Base-by-base conservation (phyloP, 2,113 vertebrate species). In the Prionailurus bengalensis region DNA sequence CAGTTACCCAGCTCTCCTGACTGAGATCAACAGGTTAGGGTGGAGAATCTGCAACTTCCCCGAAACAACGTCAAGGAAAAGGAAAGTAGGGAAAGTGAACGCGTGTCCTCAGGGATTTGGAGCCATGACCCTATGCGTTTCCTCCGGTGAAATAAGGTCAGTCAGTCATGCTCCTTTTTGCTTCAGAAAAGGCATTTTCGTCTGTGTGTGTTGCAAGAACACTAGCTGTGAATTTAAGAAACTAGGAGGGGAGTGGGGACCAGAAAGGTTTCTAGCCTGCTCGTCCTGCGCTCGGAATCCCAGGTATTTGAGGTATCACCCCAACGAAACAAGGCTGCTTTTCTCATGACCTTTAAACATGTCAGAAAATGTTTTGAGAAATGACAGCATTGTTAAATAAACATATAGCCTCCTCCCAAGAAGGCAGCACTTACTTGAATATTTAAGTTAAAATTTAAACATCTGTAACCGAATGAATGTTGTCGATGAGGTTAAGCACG, bases 171-270 rank as follows among this genome's bases (percentile, higher is more conserved):
- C 36, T 83, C 13, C 33, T 68, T 76, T 85, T 83, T 87, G 84
- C 55, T 90, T 96, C 95, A 65, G 66, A 91, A 97, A 88, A 91
- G 51, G 45, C n/a, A 88, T 81, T 95, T 97, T 63, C 19, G n/a
- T 91, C 36, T 23, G 23, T 42, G 89, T 45, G 27, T 88, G 17
- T 66, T 68, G 85, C 89, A 95, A 94, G 82, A 85, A 95, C 3
- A 31, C 42, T 71, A 68, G 48, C 15, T 70, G 79, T 84, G 63
- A 85, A 88, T 80, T 58, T 58, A 42, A 84, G 94, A 88, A 76
- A 51, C 25, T 7, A 12, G 53, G 25, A 78, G 33, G 27, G 9
- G 14, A 58, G 3, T 13, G 17, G 4, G 16, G 19, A 27, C n/a
- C 3, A 23, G 16, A 27, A 53, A 53, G 31, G 3, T 61, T 21